phyloP scores from a whole-genome alignment of 2,113 vertebrate species.

The Isurus oxyrinchus region DNA sequence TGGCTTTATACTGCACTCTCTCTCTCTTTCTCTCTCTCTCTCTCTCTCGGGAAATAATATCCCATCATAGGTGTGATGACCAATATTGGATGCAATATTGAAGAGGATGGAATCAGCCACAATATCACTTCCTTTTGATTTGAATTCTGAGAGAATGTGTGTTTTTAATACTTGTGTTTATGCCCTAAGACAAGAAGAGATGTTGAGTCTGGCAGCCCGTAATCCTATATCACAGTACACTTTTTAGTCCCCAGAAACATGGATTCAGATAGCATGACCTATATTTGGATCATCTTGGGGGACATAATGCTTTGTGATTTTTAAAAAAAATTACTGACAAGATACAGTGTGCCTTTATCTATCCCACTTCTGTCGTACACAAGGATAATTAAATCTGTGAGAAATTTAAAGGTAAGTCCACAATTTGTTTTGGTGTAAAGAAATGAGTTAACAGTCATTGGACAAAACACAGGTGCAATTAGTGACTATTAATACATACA shows the following conservation, averaged over 20 bases:
- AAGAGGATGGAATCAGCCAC: not conserved
- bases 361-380: not conserved
- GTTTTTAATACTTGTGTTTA: not conserved
- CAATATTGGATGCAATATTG: not conserved
- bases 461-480: not conserved
- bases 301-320: not conserved
- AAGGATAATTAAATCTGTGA: not conserved
- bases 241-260: not conserved
- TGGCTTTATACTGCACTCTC: not conserved
- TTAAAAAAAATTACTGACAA: not conserved
- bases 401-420: not conserved
- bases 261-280: not conserved
- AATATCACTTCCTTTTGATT: not conserved
- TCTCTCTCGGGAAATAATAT: not conserved
- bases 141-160: not conserved
- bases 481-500: not conserved
- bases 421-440: not conserved
- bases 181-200: not conserved
- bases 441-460: not conserved
- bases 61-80: not conserved
- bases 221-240: not conserved
- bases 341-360: not conserved
- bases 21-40: not conserved
- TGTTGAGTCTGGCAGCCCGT: not conserved
- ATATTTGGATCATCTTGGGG: not conserved